Conservation (phyloP, 2,113 vertebrate genomes). For the Eulemur rufifrons region DNA sequence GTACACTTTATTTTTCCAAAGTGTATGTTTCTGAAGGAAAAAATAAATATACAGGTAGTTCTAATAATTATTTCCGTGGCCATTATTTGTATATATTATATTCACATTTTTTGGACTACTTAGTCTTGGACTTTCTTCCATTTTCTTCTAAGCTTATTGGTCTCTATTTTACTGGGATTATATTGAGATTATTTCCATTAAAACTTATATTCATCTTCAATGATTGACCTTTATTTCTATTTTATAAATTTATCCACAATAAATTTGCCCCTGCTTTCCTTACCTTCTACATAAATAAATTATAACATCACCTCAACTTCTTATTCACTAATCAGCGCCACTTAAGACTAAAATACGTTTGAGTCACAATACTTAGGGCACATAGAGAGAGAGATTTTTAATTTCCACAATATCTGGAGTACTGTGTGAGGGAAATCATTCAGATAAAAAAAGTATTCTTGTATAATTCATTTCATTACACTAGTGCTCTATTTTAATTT, state of each 20-base stretch:
- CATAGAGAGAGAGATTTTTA: neutral
- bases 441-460: neutral
- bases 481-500: constrained; percentile 47
- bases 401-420: neutral
- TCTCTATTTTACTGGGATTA: neutral
- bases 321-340: neutral
- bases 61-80: neutral
- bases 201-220: neutral
- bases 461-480: constrained; percentile 39
- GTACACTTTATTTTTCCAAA: neutral
- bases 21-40: neutral
- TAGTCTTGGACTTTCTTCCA: neutral
- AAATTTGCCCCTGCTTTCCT: neutral
- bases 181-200: neutral
- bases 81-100: neutral
- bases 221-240: neutral
- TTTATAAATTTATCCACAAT: neutral
- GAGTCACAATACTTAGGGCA: neutral
- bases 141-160: neutral
- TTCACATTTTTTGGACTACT: neutral
- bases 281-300: neutral
- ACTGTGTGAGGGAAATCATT: neutral
- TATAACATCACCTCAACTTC: neutral
- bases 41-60: neutral
- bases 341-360: neutral